Percentiles rank a stretch among this genome's conserved stretches.
phyloP scores from a whole-genome alignment of 2,888 invertebrate species.

The Xestia rhomboidea region DNA sequence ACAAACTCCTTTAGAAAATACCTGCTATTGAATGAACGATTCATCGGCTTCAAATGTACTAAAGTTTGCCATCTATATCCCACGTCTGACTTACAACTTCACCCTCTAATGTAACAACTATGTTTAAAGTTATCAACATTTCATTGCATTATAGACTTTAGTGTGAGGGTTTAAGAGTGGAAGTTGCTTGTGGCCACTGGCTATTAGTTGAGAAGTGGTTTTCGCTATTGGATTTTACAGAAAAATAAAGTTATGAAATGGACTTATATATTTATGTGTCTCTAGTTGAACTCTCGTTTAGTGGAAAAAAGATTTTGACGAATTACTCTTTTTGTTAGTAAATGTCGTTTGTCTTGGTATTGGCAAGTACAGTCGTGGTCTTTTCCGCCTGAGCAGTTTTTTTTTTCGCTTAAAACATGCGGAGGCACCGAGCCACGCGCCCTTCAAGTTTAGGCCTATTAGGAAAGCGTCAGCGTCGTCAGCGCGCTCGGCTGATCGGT shows the following conservation, averaged over 20 bases:
- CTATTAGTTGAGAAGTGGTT: constrained; percentile 6
- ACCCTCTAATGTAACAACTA: constrained; percentile 29
- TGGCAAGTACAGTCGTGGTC: too few relatives aligned
- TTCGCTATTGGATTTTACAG: constrained; percentile 6
- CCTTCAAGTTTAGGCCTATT: too few relatives aligned
- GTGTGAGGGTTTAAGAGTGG: background rate
- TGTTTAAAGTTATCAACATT: constrained; percentile 6
- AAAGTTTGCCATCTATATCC: constrained; percentile 34
- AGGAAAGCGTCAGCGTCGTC: too few relatives aligned
- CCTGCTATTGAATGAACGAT: constrained; percentile 40
- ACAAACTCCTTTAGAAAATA: constrained; percentile 35
- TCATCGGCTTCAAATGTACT: constrained; percentile 43
- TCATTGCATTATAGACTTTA: constrained; percentile 22
- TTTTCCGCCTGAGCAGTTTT: too few relatives aligned
- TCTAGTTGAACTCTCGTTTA: background rate
- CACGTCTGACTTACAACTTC: constrained; percentile 46
- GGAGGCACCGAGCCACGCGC: too few relatives aligned
- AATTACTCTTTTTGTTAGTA: background rate
- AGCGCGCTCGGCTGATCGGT: too few relatives aligned
- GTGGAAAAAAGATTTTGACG: background rate
- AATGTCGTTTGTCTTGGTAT: background rate
- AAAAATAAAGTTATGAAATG: constrained; percentile 20
- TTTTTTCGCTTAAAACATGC: too few relatives aligned
- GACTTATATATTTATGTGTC: background rate
- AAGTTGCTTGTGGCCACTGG: constrained; percentile 12